Evolutionary conservation across 2,113 vertebrate species (phyloP).

Genomic region (Ptilonorhynchus violaceus): DNA sequence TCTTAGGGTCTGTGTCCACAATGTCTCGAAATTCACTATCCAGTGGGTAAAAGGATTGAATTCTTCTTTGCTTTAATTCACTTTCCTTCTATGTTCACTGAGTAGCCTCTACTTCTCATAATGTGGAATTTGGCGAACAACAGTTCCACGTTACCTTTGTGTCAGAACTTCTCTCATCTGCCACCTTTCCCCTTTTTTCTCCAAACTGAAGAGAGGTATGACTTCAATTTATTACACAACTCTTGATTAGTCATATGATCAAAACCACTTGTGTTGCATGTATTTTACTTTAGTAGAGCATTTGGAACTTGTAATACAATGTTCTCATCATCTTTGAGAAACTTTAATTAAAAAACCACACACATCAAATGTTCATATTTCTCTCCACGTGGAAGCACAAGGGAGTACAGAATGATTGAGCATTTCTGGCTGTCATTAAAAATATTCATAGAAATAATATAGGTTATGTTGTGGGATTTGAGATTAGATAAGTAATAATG

Average conservation of each 20-base stretch:
- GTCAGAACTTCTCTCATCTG: not conserved
- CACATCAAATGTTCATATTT: not conserved
- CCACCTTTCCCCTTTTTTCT: not conserved
- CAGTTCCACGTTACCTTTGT: not conserved
- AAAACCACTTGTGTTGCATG: not conserved
- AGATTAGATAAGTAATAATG: not conserved
- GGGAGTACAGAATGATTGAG: not conserved
- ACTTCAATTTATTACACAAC: not conserved
- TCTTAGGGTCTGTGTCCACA: not conserved
- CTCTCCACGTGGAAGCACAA: not conserved
- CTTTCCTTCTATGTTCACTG: not conserved
- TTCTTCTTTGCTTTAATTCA: not conserved
- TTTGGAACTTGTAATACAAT: not conserved
- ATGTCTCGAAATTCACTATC: not conserved
- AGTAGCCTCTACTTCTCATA: not conserved
- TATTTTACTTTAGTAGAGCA: not conserved
- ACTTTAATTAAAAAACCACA: not conserved
- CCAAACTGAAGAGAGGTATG: not conserved
- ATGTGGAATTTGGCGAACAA: not conserved
- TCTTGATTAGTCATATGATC: not conserved
- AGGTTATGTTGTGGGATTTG: not conserved
- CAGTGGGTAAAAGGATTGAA: not conserved
- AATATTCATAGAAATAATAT: not conserved
- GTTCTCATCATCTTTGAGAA: not conserved
- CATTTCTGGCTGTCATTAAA: not conserved